Evolutionary conservation across 2,113 vertebrate species (phyloP).

Genomic region (Telmatochromis sp.): DNA sequence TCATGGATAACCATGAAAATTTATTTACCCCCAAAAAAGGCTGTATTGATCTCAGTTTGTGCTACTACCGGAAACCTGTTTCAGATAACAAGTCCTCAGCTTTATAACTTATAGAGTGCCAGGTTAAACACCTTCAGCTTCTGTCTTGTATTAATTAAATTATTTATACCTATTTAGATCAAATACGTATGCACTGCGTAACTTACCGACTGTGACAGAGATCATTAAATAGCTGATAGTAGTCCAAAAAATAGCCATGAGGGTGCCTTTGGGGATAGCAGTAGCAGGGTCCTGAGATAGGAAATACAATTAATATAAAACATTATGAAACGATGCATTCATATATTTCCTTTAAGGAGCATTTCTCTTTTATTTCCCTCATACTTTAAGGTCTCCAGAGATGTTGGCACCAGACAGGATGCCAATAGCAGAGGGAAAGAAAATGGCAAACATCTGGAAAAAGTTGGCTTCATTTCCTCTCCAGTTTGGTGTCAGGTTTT

Average conservation of each 20-base stretch:
- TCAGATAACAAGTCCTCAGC: not conserved
- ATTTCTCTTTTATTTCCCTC: not conserved
- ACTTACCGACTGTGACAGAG: conserved; percentile 57
- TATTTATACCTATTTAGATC: not conserved
- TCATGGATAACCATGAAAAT: not conserved
- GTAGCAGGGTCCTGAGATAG: conserved; percentile 56
- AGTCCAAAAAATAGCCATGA: conserved; percentile 69
- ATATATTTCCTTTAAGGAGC: not conserved
- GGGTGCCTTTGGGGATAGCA: conserved; percentile 69
- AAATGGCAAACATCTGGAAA: conserved; percentile 75
- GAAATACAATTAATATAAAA: not conserved
- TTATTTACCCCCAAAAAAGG: not conserved
- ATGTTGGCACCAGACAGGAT: conserved; percentile 73
- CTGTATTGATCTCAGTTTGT: not conserved
- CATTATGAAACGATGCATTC: not conserved
- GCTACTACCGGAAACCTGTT: fast-evolving
- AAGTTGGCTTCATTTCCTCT: conserved; percentile 37
- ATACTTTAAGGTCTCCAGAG: conserved; percentile 73
- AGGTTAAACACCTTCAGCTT: not conserved
- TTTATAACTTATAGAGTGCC: not conserved
- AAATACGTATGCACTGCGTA: not conserved
- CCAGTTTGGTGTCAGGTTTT: conserved; percentile 61
- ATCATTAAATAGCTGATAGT: conserved; percentile 63
- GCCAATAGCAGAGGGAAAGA: conserved; percentile 74
- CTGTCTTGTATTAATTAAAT: not conserved